Evolutionary conservation across 1,140 invertebrate species (phyloP), one percentile per base, ranked within the genome.

Genomic region (Meloidogyne exigua): DNA sequence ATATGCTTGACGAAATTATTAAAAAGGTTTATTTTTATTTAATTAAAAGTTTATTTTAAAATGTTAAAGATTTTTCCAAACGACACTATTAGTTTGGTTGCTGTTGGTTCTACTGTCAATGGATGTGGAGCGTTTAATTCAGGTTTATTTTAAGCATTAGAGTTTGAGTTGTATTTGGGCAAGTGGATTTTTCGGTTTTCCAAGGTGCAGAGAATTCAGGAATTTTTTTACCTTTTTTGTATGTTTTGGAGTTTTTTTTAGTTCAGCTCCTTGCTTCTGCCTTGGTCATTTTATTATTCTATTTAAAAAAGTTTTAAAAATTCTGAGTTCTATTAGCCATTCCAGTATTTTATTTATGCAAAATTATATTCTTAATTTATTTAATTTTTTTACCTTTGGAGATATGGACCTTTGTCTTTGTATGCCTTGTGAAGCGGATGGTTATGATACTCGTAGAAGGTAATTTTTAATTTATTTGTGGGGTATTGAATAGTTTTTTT

Each of bases 91-190:
- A 21, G 15, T 32, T 64, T 83, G n/a, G 70, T 80, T 42, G 83
- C 74, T 25, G 83, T 84, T 49, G 82, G 82, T 13, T 82, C 80
- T 13, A 84, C 81, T 23, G 75, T 83, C 10, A 83, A 84, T 62
- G 83, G 83, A 1, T 83, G 82, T 71, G 82, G 82, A 21, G 72
- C 82, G 11, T 82, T 81, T 39, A 80, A 84, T 66, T 84, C 80
- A 21, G 49, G 49, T 57, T 57, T n/a, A 15, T 57, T 49, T 57
- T n/a, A n/a, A n/a, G 4, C 7, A 32, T 32, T 32, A 32, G 28
- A 7, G 28, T 2, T 32, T 32, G 28, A 7, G 2, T 32, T 3
- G 28, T 2, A 7, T 2, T 32, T 32, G 28, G 28, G 2, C 28
- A 32, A 32, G 28, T 32, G 28, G 28, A 32, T 32, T 32, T n/a